Conservation (phyloP, 37 sponge, comb jelly and placozoan genomes). For the Dysidea cf. avara region DNA sequence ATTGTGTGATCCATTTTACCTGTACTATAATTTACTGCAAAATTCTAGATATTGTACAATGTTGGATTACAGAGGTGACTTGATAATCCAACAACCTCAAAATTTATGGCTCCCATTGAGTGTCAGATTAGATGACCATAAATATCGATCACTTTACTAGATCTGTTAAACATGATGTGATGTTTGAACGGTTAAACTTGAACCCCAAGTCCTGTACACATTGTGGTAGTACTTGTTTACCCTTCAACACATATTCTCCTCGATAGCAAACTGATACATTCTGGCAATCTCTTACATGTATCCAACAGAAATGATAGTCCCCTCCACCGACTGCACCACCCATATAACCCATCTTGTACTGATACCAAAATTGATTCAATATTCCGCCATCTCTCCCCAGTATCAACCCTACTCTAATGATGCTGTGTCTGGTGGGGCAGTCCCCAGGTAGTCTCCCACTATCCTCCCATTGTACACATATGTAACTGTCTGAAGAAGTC, state of each 20-base stretch:
- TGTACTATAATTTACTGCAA: too few species aligned
- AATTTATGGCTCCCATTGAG: too few species aligned
- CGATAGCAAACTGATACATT: background rate
- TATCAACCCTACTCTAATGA: constrained; percentile 4
- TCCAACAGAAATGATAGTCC: constrained; percentile 11
- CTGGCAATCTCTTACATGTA: constrained; percentile 21
- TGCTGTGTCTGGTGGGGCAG: constrained; percentile 6
- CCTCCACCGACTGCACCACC: constrained; percentile 19
- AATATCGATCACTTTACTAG: constrained; percentile 6
- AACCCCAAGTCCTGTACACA: constrained; percentile 17
- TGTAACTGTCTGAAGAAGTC: background rate
- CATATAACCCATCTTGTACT: constrained; percentile 1
- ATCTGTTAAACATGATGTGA: constrained; percentile 1
- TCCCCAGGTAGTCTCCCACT: constrained; percentile 1
- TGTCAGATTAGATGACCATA: too few species aligned
- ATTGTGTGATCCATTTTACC: too few species aligned
- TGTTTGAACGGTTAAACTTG: background rate
- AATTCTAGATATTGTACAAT: too few species aligned
- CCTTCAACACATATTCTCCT: constrained; percentile 11
- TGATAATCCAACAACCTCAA: too few species aligned
- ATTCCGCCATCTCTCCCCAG: constrained; percentile 27
- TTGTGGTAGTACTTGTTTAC: constrained; percentile 18
- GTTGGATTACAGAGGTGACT: too few species aligned
- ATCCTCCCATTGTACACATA: constrained; percentile 12
- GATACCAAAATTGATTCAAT: constrained; percentile 4